phyloP scores from a whole-genome alignment of 2,888 invertebrate species.

The Meandrusa payeni region DNA sequence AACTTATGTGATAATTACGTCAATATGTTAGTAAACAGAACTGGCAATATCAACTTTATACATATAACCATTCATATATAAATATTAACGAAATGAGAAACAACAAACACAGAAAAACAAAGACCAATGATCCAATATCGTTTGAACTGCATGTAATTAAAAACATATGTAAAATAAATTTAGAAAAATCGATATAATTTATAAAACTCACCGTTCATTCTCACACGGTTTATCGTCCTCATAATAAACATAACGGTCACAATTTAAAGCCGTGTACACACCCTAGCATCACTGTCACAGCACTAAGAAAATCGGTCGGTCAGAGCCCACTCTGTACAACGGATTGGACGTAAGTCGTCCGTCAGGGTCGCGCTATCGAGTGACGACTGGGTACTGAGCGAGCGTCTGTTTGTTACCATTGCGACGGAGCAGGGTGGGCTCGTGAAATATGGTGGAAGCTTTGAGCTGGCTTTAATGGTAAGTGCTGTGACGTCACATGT shows the following conservation, averaged over 20 bases:
- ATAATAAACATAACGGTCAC: conserved; percentile 45
- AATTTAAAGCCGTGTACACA: conserved; percentile 45
- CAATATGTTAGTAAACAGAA: too few relatives aligned
- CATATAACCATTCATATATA: too few relatives aligned
- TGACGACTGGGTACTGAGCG: conserved; percentile 34
- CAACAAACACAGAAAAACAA: too few relatives aligned
- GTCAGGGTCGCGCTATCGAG: conserved; percentile 37
- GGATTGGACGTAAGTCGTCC: conserved; percentile 23
- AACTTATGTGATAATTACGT: too few relatives aligned
- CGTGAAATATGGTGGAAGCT: conserved; percentile 11
- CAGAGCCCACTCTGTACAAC: conserved; percentile 8
- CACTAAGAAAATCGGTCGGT: conserved; percentile 35
- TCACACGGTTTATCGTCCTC: conserved; percentile 58
- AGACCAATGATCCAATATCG: too few relatives aligned
- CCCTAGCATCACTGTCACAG: conserved; percentile 68
- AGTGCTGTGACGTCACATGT: conserved; percentile 3
- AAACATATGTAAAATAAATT: neutral
- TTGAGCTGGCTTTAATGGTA: conserved; percentile 5
- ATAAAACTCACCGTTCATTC: conserved; percentile 61
- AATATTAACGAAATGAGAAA: too few relatives aligned
- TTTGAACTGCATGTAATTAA: too few relatives aligned
- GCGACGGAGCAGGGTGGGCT: conserved; percentile 13
- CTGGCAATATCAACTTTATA: too few relatives aligned
- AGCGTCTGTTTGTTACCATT: conserved; percentile 5
- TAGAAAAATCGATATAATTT: conserved; percentile 20